A percentile compares a stretch with the other conserved stretches of the same genome.
Evolutionary conservation across 2,888 invertebrate species (phyloP).

Genomic region (Apamea crenata): DNA sequence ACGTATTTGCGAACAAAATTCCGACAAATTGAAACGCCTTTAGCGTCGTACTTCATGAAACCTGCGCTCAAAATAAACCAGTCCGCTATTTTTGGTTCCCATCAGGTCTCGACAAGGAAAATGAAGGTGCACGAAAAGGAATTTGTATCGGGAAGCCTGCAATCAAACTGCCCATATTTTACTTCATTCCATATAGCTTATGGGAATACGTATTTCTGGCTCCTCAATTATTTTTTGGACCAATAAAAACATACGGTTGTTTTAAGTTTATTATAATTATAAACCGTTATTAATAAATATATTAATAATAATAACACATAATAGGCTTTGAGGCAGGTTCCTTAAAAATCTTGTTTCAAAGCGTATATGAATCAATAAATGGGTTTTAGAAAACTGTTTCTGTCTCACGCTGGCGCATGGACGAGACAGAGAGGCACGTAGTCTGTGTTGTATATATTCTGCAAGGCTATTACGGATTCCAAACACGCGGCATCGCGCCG

Average conservation of each 20-base stretch:
- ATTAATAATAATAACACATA: background rate
- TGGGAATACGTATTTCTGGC: constrained; percentile 16
- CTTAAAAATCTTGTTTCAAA: constrained; percentile 24
- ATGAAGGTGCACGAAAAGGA: constrained; percentile 35
- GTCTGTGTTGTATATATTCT: constrained; percentile 71
- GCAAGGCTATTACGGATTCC: constrained; percentile 85
- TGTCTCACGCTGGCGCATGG: constrained; percentile 39
- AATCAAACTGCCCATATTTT: constrained; percentile 49
- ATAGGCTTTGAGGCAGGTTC: constrained; percentile 16
- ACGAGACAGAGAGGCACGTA: constrained; percentile 62
- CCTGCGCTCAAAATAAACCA: constrained; percentile 55
- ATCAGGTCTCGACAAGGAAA: constrained; percentile 48
- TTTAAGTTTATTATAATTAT: constrained; percentile 14
- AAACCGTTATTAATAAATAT: constrained; percentile 17
- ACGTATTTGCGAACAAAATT: constrained; percentile 27
- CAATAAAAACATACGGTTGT: background rate
- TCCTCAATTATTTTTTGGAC: constrained; percentile 19
- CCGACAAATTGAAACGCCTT: constrained; percentile 23
- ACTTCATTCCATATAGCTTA: constrained; percentile 25
- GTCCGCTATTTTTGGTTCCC: constrained; percentile 62
- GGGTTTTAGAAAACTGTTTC: constrained; percentile 59
- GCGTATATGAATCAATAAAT: constrained; percentile 46
- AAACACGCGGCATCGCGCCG: constrained; percentile 78
- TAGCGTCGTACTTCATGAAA: constrained; percentile 18
- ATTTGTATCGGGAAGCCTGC: constrained; percentile 54